Percentiles rank a stretch among this genome's conserved stretches.
phyloP scores from a whole-genome alignment of 2,888 invertebrate species.

The Oscheius sp. region DNA sequence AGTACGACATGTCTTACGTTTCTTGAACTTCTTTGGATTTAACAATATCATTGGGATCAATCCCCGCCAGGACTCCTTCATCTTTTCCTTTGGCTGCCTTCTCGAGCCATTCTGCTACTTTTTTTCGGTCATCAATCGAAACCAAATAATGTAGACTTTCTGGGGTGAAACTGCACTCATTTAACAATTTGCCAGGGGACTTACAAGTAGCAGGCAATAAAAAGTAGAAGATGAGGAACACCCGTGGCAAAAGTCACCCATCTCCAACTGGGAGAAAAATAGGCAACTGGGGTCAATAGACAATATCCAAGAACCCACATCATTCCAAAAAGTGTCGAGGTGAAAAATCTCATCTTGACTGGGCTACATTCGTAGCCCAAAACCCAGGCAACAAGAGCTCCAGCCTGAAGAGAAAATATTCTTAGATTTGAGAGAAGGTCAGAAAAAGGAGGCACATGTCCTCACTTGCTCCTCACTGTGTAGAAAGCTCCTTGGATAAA shows the following conservation, averaged over 20 bases:
- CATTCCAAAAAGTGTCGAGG: slow-evolving; percentile 64
- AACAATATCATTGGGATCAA: slow-evolving; percentile 12
- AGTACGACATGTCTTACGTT: slow-evolving; percentile 1
- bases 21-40: neutral
- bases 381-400: slow-evolving; percentile 59
- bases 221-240: slow-evolving; percentile 8
- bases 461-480: slow-evolving; percentile 76
- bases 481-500: slow-evolving; percentile 82
- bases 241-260: slow-evolving; percentile 11
- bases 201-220: neutral
- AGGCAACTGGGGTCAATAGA: slow-evolving; percentile 35
- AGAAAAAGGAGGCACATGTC: neutral
- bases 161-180: slow-evolving; percentile 31
- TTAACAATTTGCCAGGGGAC: neutral
- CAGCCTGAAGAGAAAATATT: slow-evolving; percentile 41
- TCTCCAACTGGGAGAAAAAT: slow-evolving; percentile 34
- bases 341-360: slow-evolving; percentile 59
- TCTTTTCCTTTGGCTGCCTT: neutral
- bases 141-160: slow-evolving; percentile 40
- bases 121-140: slow-evolving; percentile 1
- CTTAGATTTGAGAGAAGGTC: neutral
- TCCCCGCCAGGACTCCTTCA: neutral
- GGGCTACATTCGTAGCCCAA: slow-evolving; percentile 65
- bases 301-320: slow-evolving; percentile 64
- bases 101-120: slow-evolving; percentile 9